Evolutionary conservation across 2,113 vertebrate species (phyloP).

Genomic region (Mormyrus iriodes): DNA sequence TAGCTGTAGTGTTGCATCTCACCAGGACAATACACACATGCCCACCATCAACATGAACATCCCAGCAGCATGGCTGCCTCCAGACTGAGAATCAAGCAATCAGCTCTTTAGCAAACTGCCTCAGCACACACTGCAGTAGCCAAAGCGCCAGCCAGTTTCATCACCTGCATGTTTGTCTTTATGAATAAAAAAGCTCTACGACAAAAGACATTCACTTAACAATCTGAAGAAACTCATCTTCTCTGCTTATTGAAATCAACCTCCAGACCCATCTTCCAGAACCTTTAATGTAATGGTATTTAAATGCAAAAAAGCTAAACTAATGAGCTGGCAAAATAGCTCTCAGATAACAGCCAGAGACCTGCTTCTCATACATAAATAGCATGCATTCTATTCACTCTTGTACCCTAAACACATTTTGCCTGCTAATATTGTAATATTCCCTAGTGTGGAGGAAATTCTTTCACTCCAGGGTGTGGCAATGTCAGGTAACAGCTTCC

Average conservation of each 20-base stretch:
- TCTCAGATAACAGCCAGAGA: background rate
- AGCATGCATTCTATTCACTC: background rate
- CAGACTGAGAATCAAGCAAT: background rate
- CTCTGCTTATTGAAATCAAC: background rate
- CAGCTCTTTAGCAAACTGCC: background rate
- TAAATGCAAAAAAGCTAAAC: background rate
- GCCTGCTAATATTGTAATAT: background rate
- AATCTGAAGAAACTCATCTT: background rate
- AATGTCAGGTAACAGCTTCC: background rate
- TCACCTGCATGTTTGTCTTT: background rate
- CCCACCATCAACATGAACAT: background rate
- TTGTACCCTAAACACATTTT: background rate
- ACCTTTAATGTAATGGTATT: background rate
- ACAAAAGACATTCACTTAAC: background rate
- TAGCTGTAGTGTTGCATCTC: background rate
- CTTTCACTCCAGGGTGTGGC: background rate
- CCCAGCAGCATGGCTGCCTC: background rate
- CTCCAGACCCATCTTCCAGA: background rate
- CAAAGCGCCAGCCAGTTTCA: background rate
- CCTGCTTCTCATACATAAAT: background rate
- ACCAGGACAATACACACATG: background rate
- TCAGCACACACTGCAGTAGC: background rate
- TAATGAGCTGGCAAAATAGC: background rate
- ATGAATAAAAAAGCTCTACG: background rate
- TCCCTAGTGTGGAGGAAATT: background rate